A percentile compares a stretch with the other conserved stretches of the same genome.
Conservation (phyloP, 2,888 invertebrate species). For the Callimorpha dominula region DNA sequence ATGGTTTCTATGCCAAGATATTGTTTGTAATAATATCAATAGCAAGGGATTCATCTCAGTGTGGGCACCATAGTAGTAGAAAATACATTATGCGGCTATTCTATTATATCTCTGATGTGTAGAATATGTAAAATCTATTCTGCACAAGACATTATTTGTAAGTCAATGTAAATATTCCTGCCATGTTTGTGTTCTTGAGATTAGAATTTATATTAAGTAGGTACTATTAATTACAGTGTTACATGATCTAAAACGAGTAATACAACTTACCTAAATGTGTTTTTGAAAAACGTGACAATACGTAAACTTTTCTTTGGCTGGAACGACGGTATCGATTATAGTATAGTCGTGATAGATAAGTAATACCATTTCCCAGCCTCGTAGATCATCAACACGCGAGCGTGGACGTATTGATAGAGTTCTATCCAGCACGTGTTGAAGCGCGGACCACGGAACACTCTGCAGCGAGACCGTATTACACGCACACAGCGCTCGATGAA, state of each 20-base stretch:
- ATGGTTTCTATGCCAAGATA: no score
- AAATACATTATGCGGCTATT: neutral
- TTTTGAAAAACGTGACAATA: neutral
- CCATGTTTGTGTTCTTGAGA: neutral
- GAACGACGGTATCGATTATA: neutral
- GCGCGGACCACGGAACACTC: conserved; percentile 13
- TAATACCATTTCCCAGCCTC: conserved; percentile 20
- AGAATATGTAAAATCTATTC: neutral
- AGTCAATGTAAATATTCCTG: neutral
- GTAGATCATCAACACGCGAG: conserved; percentile 42
- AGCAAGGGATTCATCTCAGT: neutral
- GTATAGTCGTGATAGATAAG: conserved; percentile 5
- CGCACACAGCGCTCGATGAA: conserved; percentile 42
- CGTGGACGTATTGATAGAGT: neutral
- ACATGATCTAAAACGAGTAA: neutral
- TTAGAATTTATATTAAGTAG: neutral
- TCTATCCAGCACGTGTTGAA: conserved; percentile 29
- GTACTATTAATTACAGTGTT: neutral
- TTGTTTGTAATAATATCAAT: neutral
- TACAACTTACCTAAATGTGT: neutral
- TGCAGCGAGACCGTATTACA: conserved; percentile 1
- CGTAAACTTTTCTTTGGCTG: neutral
- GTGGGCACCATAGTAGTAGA: neutral
- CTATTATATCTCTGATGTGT: neutral
- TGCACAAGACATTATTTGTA: neutral